phyloP scores from a whole-genome alignment of 92 coral and sea anemone genomes.

The Galaxea fascicularis region DNA sequence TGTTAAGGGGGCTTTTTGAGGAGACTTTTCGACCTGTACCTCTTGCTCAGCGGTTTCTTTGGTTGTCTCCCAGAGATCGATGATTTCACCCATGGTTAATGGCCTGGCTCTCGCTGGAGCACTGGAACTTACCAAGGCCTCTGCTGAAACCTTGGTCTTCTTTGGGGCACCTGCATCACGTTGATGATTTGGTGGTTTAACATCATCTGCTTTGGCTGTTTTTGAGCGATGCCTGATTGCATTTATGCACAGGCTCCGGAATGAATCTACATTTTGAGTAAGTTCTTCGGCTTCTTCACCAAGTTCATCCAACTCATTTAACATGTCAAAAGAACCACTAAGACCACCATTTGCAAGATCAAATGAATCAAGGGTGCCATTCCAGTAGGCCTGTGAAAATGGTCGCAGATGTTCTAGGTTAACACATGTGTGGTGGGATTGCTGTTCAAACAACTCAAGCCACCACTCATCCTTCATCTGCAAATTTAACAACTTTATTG shows the following conservation, averaged over 20 bases:
- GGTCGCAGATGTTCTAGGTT: constrained; percentile 39
- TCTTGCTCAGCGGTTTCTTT: neutral
- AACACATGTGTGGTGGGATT: constrained; percentile 48
- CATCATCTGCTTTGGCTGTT: constrained; percentile 58
- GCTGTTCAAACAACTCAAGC: constrained; percentile 90
- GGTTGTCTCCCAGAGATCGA: constrained; percentile 67
- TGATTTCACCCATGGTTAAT: constrained; percentile 62
- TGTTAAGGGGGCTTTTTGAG: constrained; percentile 12
- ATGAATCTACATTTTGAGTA: constrained; percentile 47
- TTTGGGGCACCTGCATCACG: neutral
- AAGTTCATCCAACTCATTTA: constrained; percentile 69
- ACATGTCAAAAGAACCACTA: constrained; percentile 78
- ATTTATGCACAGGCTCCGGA: constrained; percentile 75
- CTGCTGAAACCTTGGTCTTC: constrained; percentile 9
- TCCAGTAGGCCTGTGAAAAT: constrained; percentile 32
- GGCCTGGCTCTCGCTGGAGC: constrained; percentile 61
- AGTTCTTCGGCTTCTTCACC: constrained; percentile 21
- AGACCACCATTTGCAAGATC: constrained; percentile 48
- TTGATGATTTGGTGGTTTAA: constrained; percentile 21
- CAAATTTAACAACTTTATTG: constrained; percentile 86
- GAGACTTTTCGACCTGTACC: neutral
- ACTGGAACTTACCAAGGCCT: constrained; percentile 58
- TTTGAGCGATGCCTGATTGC: constrained; percentile 78
- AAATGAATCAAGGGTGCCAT: constrained; percentile 30
- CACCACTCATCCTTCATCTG: constrained; percentile 99